Evolutionary conservation across 2,113 vertebrate genomes (phyloP), one percentile per base, ranked within the genome.

Genomic region (Zosterops lateralis): DNA sequence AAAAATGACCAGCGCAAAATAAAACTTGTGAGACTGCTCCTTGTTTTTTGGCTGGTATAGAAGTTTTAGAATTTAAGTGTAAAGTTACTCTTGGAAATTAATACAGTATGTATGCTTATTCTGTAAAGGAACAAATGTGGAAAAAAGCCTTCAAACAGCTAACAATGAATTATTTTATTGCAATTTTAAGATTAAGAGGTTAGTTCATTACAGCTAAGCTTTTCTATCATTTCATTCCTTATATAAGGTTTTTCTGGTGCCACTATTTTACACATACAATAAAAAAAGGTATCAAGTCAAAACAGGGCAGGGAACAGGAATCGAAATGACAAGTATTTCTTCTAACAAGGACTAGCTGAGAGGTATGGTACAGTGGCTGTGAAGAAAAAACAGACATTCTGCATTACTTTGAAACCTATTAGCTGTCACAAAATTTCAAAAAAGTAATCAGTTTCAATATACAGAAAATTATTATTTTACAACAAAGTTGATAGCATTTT

Each of bases 401-500:
- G 44, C 72, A 67, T 84, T 83, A 89, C 61, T 89, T 94, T 71
- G 89, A 89, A 42, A 60, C 60, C 31, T 70, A 87, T 16, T 54
- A 88, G 44, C 72, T 86, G 56, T 66, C 68, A 94, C 60, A 84
- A 96, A 95, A 82, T 84, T 94, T 72, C 36, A 62, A 60, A 57
- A 89, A 71, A 87, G 32, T 80, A 93, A 90, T 54, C 64, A 80
- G 42, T 86, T 56, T 29, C 1, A 89, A 44, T 31, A 9, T 62
- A 67, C 19, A 45, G 84, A 88, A 94, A 96, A 96, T 80, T 76
- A 97, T 31, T 90, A 87, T 87, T 96, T 77, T 77, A 45, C 44
- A 92, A 94, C 62, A 71, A 78, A 93, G 80, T 28, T 92, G 40
- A 68, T 20, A 64, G 20, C 24, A 91, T 89, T 96, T 95, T 67